Conservation (phyloP, 2,797 vertebrate genomes). For the Phylloscopus collybita region DNA sequence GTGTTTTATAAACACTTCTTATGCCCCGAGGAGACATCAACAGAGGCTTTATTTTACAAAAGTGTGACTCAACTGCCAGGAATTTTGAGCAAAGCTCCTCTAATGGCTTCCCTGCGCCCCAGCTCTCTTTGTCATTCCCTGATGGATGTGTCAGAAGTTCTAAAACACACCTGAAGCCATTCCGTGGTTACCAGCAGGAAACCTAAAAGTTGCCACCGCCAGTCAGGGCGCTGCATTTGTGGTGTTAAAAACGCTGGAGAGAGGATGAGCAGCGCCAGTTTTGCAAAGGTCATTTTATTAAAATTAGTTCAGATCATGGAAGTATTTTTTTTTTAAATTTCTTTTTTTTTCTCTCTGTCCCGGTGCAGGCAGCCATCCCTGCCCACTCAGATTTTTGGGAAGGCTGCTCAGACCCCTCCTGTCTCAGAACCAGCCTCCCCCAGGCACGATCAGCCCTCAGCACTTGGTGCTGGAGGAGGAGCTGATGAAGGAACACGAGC, state of each 20-base stretch:
- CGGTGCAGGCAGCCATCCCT: not conserved
- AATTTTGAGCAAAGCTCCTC: constrained; percentile 14
- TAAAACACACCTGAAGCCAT: not conserved
- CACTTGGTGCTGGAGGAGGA: not conserved
- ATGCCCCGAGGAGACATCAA: not conserved
- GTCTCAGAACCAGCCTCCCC: too few relatives aligned
- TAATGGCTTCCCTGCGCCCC: not conserved
- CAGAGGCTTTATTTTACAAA: not conserved
- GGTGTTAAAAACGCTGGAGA: not conserved
- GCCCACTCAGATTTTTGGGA: not conserved
- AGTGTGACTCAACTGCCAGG: not conserved
- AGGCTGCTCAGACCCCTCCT: not conserved
- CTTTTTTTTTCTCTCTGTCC: too few relatives aligned
- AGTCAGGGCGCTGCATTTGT: fast-evolving
- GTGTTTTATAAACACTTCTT: not conserved
- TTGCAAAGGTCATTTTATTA: not conserved
- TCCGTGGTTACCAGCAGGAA: not conserved
- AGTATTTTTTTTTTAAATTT: too few relatives aligned
- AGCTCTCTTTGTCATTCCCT: not conserved
- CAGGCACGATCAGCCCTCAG: not conserved
- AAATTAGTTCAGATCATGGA: not conserved
- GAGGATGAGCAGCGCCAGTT: not conserved
- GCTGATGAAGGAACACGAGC: not conserved
- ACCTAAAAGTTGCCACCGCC: not conserved
- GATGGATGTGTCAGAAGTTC: not conserved